Evolutionary conservation across 2,888 invertebrate genomes (phyloP).

Genomic region (Escarpia spicata): DNA sequence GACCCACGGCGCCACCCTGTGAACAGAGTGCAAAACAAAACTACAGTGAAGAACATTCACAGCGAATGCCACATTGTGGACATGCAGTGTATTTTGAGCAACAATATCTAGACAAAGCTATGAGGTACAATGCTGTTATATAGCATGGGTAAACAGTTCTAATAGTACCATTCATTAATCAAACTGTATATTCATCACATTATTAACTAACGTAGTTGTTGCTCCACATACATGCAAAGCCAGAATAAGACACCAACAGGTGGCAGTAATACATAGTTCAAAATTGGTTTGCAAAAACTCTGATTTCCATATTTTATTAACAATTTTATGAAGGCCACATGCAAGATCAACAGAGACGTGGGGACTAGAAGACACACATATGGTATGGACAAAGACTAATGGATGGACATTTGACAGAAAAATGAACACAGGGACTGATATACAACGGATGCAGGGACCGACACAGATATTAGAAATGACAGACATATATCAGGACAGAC

Average conservation of each 20-base stretch:
- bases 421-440: too few relatives aligned
- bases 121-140: not conserved
- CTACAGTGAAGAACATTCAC: not conserved
- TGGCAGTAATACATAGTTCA: not conserved
- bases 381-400: too few relatives aligned
- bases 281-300: not conserved
- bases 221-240: not conserved
- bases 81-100: not conserved
- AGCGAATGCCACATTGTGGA: not conserved
- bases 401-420: too few relatives aligned
- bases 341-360: too few relatives aligned
- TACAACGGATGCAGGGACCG: too few relatives aligned
- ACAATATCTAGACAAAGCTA: not conserved
- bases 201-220: not conserved
- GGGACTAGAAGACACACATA: too few relatives aligned
- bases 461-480: too few relatives aligned
- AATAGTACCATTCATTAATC: not conserved
- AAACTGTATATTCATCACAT: not conserved
- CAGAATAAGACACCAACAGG: not conserved
- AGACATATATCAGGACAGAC: too few relatives aligned
- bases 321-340: not conserved
- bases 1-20: slow-evolving; percentile 73
- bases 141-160: not conserved
- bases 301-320: not conserved
- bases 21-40: not conserved